Evolutionary conservation across 2,113 vertebrate species (phyloP), one percentile per base, ranked within the genome.

Genomic region (Puffinus mauretanicus): DNA sequence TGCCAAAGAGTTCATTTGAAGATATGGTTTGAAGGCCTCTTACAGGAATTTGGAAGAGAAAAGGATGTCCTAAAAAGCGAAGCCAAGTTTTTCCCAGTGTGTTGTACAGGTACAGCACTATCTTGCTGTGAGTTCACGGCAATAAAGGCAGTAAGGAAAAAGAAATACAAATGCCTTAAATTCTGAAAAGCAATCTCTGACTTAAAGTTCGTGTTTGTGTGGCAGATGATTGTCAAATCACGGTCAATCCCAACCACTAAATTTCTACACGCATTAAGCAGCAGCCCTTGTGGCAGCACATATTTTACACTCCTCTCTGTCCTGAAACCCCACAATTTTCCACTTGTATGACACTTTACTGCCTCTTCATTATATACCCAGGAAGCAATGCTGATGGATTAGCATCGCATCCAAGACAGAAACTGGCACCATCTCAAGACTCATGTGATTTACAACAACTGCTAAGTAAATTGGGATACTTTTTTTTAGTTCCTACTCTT

Each of bases 391-490:
- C 44, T 83, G 95, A 95, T 71, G 78, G 91, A 92, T 91, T 64
- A 88, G 69, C 57, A 82, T 57, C 16, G 2, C 60, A 93, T 93
- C 91, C 90, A 92, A 93, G 76, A 0, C 38, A 96, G 89, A 92
- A 95, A 81, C 52, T 60, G 89, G 86, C 90, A 96, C 64, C 42
- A 81, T 82, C 75, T 94, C 88, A 91, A 92, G 52, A 65, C 42
- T 93, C 90, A 83, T 2, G 34, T 2, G 9, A 95, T 95, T 81
- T 93, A 73, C 77, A 96, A 76, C 81, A 95, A 90, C 93, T 79
- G 71, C 79, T 47, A 75, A 90, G 54, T 90, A 86, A 94, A 93
- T 24, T 21, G 57, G n/a, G 66, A 25, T 82, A 36, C 40, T 92
- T 90, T 91, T 91, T 93, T 89, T 82, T 79, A 89, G 96, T n/a